Evolutionary conservation across 2,797 vertebrate genomes (phyloP).

Genomic region (Parauchenoglanis punctatus): DNA sequence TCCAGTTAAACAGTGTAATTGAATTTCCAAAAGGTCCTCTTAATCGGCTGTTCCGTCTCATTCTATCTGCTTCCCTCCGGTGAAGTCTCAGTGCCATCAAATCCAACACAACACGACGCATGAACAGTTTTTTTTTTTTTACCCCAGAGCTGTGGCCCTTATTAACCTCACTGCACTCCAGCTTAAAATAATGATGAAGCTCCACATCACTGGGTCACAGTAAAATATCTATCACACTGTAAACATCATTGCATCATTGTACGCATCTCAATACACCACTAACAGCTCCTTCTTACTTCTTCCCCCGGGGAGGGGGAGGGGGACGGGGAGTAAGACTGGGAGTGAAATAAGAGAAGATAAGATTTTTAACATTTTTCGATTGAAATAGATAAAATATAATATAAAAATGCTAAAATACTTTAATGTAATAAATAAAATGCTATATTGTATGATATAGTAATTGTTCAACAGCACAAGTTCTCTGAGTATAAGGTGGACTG

Average conservation of each 20-base stretch:
- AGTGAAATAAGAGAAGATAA: too few species aligned
- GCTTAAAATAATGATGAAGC: too few species aligned
- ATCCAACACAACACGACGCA: not conserved
- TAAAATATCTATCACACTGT: not conserved
- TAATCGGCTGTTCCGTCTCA: not conserved
- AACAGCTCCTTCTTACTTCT: not conserved
- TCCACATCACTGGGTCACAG: not conserved
- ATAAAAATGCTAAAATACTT: too few species aligned
- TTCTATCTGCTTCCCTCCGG: not conserved
- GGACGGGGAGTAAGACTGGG: too few species aligned
- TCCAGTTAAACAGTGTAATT: not conserved
- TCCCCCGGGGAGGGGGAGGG: too few species aligned
- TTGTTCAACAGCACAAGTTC: too few species aligned
- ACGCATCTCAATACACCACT: not conserved
- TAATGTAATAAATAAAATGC: too few species aligned
- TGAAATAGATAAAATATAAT: too few species aligned
- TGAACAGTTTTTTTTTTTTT: not conserved
- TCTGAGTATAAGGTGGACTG: too few species aligned
- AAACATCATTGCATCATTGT: not conserved
- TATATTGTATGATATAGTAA: too few species aligned
- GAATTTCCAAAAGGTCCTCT: not conserved
- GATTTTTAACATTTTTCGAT: too few species aligned
- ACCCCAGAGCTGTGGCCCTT: not conserved
- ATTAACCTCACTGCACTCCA: not conserved
- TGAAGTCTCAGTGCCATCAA: not conserved